Evolutionary conservation across 2,113 vertebrate species (phyloP).

Genomic region (Australoheros scitulus): DNA sequence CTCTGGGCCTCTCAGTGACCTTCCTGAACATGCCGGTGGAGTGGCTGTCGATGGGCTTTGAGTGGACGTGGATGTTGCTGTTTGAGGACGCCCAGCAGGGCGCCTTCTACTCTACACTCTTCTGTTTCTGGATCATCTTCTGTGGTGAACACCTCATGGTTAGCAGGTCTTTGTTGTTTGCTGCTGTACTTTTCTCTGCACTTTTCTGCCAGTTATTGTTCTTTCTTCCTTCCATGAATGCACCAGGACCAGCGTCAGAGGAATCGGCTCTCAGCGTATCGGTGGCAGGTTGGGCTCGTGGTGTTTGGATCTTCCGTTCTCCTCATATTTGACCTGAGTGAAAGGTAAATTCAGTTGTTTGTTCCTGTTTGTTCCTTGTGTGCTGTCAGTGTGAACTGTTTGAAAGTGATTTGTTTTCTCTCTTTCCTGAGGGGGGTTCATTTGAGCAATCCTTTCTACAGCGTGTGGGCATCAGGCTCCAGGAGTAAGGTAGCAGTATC

Average conservation of each 20-base stretch:
- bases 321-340: constrained; percentile 93
- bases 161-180: background rate
- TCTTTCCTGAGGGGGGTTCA: constrained; percentile 84
- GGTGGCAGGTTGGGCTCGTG: constrained; percentile 93
- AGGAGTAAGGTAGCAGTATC: constrained; percentile 92
- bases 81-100: constrained; percentile 92
- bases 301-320: constrained; percentile 91
- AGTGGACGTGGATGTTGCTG: constrained; percentile 95
- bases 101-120: constrained; percentile 90
- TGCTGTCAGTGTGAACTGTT: background rate
- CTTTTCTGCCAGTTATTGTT: background rate
- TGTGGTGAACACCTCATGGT: constrained; percentile 98
- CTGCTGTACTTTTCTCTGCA: background rate
- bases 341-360: constrained; percentile 79
- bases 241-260: constrained; percentile 88
- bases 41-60: constrained; percentile 92
- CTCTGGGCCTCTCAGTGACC: constrained; percentile 91
- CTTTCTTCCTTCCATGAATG: background rate
- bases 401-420: background rate
- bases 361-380: background rate
- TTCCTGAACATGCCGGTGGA: constrained; percentile 93
- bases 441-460: constrained; percentile 95
- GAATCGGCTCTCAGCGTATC: constrained; percentile 88
- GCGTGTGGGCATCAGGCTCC: constrained; percentile 89
- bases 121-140: constrained; percentile 97